Evolutionary conservation across 2,888 invertebrate genomes (phyloP).

Genomic region (Syrphus vitripennis): DNA sequence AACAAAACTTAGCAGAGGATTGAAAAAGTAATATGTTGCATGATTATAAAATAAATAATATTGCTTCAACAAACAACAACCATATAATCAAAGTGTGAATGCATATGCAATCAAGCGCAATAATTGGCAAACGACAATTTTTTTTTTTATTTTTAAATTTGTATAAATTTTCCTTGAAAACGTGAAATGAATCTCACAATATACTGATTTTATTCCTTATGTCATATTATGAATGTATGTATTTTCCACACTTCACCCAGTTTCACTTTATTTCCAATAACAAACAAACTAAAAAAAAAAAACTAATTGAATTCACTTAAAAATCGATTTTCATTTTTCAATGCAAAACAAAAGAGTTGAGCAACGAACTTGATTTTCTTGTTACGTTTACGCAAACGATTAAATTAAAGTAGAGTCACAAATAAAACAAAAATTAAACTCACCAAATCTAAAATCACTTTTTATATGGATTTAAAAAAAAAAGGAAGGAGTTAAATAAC

Average conservation of each 20-base stretch:
- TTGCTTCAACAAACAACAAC: conserved; percentile 27
- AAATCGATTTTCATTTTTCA: conserved; percentile 31
- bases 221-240: not conserved
- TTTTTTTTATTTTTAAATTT: conserved; percentile 1
- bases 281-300: not conserved
- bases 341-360: conserved; percentile 56
- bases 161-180: conserved; percentile 2
- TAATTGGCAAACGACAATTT: conserved; percentile 48
- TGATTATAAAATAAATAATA: conserved; percentile 37
- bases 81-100: conserved; percentile 55
- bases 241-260: conserved; percentile 40
- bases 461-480: conserved; percentile 2
- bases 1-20: conserved; percentile 37
- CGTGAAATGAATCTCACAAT: not conserved
- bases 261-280: conserved; percentile 35
- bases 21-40: conserved; percentile 37
- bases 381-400: conserved; percentile 17
- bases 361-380: conserved; percentile 51
- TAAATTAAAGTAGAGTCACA: not conserved
- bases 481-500: conserved; percentile 36
- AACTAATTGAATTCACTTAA: conserved; percentile 24
- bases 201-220: conserved; percentile 5
- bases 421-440: conserved; percentile 30
- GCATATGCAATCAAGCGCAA: conserved; percentile 50
- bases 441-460: conserved; percentile 65